phyloP scores from a whole-genome alignment of 2,113 vertebrate species.

The Maccullochella peelii region DNA sequence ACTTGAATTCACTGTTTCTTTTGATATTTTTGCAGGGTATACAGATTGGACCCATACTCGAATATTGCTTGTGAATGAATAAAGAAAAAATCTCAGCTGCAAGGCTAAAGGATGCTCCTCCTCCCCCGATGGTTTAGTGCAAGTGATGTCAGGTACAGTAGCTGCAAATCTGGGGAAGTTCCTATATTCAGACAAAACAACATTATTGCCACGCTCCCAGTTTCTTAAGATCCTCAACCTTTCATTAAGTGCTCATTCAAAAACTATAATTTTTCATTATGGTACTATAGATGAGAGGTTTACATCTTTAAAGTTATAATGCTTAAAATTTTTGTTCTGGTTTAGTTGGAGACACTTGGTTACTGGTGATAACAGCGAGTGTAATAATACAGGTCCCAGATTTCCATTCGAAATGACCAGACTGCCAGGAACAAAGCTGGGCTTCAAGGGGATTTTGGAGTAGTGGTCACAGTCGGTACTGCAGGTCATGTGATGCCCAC shows the following conservation, averaged over 20 bases:
- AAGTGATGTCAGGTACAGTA: conserved; percentile 72
- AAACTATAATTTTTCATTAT: background rate
- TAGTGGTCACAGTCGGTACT: background rate
- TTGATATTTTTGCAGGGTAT: conserved; percentile 44
- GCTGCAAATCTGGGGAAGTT: conserved; percentile 56
- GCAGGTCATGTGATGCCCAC: background rate
- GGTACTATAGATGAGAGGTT: background rate
- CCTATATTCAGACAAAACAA: conserved; percentile 20
- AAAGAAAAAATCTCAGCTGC: conserved; percentile 63
- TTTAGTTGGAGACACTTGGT: background rate
- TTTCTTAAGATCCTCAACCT: conserved; percentile 20
- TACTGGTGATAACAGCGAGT: background rate
- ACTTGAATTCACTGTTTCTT: conserved; percentile 20
- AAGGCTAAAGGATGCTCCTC: conserved; percentile 34
- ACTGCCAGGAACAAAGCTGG: background rate
- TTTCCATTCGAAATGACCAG: background rate
- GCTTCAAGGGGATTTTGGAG: background rate
- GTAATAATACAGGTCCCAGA: background rate
- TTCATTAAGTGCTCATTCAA: conserved; percentile 39
- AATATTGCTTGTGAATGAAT: conserved; percentile 80
- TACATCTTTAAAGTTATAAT: conserved; percentile 41
- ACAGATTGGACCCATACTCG: conserved; percentile 65
- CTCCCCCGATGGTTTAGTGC: conserved; percentile 67
- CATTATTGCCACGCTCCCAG: conserved; percentile 33
- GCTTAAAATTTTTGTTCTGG: conserved; percentile 16